Base-by-base conservation (phyloP, 2,113 vertebrate species). In the Herpailurus yagouaroundi region DNA sequence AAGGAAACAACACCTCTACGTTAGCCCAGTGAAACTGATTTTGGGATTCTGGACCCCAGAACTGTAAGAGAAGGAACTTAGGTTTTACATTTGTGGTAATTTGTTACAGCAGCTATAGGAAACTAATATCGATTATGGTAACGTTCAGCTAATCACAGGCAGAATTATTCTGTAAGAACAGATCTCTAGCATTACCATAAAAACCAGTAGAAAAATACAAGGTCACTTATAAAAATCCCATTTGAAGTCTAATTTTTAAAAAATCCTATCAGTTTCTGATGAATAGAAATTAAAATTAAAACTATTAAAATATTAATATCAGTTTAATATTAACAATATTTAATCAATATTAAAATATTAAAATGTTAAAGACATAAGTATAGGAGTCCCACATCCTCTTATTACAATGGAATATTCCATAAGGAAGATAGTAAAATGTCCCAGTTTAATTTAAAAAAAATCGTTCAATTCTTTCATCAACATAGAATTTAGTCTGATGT, bases 201-300 rank as follows among this genome's bases (percentile, higher is more conserved):
- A 94, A 86, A 18, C 76, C 33, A 94, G 88, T 74, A 31, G 48
- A n/a, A 87, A 94, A 94, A 60, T 90, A 25, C n/a, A 41, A 69
- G 14, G 66, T 5, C 7, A 45, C 41, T 83, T 83, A 71, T 3
- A 77, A 85, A 81, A 91, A 50, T 87, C 55, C 7, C 77, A 76
- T 45, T 95, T 96, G 60, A 88, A 93, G 89, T 89, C 7, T 36
- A 18, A 69, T 91, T 77, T 76, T n/a, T 60, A 29, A 55, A 91
- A 55, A 69, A 71, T 71, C 21, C 10, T 73, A 48, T 57, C 55
- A 57, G 11, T 86, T 80, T 95, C 38, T 52, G 82, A 4, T 27
- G 66, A 90, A 84, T 84, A 91, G 16, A 88, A 92, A 63, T 88
- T 84, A 93, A 69, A 45, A 33, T 77, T 45, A 45, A 45, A 45